Conservation (phyloP, 2,888 invertebrate genomes). For the Eubasilissa splendida region DNA sequence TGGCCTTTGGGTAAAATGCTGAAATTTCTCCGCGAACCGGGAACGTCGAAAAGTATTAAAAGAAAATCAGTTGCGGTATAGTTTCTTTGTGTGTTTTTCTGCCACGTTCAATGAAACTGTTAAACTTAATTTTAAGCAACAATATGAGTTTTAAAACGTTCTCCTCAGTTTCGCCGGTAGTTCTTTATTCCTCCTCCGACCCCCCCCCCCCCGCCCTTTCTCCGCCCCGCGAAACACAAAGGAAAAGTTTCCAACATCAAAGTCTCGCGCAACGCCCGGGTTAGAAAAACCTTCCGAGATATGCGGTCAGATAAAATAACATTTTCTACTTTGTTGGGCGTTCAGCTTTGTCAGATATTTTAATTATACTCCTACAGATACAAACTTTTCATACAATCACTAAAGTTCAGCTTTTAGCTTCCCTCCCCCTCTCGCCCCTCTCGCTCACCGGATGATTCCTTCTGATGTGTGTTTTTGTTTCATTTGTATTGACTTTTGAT, state of each 20-base stretch:
- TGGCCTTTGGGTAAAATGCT: conserved; percentile 3
- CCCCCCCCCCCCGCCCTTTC: neutral
- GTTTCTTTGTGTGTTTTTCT: conserved; percentile 15
- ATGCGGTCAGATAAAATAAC: conserved; percentile 38
- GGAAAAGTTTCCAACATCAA: conserved; percentile 31
- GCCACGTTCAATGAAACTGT: conserved; percentile 24
- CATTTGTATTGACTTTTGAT: no score
- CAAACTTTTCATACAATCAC: conserved; percentile 32
- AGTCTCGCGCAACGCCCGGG: conserved; percentile 13
- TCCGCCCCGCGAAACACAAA: neutral
- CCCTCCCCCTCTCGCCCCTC: neutral
- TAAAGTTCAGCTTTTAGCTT: conserved; percentile 8
- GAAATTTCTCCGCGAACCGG: neutral
- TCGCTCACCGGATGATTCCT: neutral
- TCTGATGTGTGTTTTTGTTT: neutral
- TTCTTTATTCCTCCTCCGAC: conserved; percentile 24
- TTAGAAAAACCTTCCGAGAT: conserved; percentile 33
- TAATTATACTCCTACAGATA: conserved; percentile 27
- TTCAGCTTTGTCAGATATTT: conserved; percentile 36
- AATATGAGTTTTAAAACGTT: conserved; percentile 33
- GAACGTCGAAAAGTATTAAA: neutral
- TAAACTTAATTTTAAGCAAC: conserved; percentile 29
- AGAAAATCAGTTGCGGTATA: conserved; percentile 12
- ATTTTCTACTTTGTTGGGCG: conserved; percentile 20
- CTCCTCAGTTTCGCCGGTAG: conserved; percentile 14